These are phyloP conservation scores for Glaucomys volans DNA, from an alignment of 2,113 vertebrate species.

Conservation along the genomic window DNA sequence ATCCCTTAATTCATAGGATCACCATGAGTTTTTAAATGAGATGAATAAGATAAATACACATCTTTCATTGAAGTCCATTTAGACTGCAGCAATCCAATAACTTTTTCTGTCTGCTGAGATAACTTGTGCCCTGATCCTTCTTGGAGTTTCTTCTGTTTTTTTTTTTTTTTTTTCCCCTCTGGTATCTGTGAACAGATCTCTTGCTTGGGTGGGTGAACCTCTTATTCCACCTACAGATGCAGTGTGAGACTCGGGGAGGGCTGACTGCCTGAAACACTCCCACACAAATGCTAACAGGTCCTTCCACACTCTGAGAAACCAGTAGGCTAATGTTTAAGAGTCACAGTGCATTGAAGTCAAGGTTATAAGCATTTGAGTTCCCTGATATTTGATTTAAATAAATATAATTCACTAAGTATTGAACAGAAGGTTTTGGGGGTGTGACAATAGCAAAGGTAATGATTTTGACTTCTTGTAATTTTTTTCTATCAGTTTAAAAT, in stretches of 20 bases:
- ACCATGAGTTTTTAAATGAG: background rate
- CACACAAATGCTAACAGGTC: background rate
- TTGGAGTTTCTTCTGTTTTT: background rate
- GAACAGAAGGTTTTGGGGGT: background rate
- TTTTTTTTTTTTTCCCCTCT: too few species aligned
- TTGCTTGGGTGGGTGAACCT: background rate
- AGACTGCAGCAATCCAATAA: background rate
- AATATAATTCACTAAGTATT: background rate
- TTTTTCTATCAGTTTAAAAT: slow-evolving; percentile 27
- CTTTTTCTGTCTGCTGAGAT: background rate
- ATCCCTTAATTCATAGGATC: background rate
- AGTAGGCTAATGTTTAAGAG: background rate
- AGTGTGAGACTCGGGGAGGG: background rate
- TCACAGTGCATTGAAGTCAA: background rate
- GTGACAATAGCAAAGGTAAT: background rate
- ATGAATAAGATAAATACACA: background rate
- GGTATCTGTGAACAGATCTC: background rate
- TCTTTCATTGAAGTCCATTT: background rate
- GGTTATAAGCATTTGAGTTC: background rate
- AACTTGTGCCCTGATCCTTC: background rate
- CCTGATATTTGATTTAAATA: background rate
- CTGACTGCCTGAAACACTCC: background rate
- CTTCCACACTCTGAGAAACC: rapidly evolving
- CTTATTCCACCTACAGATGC: background rate
- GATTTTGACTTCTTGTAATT: background rate